Evolutionary conservation across 2,113 vertebrate species (phyloP).

Genomic region (Fulica atra): DNA sequence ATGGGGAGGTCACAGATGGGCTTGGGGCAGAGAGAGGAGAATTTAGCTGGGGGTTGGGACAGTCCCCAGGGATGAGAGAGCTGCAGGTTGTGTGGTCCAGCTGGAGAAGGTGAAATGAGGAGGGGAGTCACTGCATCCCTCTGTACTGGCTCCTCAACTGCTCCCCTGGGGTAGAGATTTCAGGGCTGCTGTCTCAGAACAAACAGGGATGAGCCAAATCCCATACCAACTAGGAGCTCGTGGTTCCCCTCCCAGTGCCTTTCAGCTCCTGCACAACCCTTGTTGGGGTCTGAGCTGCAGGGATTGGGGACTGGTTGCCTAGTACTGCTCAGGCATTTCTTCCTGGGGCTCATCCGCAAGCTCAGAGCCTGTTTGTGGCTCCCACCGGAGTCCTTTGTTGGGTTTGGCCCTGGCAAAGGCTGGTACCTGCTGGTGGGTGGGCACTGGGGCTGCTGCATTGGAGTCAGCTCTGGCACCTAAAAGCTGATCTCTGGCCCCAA

Average conservation of each 20-base stretch:
- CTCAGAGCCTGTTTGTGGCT: not conserved
- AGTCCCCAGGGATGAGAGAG: rapidly evolving
- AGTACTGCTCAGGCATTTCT: not conserved
- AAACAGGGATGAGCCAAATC: not conserved
- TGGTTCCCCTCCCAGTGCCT: not conserved
- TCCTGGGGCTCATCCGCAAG: not conserved
- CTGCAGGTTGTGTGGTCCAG: not conserved
- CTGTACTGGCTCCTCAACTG: not conserved
- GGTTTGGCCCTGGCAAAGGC: rapidly evolving
- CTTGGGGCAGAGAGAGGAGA: not conserved
- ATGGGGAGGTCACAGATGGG: not conserved
- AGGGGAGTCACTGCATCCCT: not conserved
- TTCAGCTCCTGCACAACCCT: not conserved
- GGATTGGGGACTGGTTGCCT: not conserved
- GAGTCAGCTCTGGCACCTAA: not conserved
- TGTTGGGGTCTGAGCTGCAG: rapidly evolving
- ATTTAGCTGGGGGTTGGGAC: not conserved
- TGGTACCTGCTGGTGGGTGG: not conserved
- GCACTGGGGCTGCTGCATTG: not conserved
- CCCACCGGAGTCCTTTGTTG: not conserved
- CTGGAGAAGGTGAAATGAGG: not conserved
- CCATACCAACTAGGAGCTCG: not conserved
- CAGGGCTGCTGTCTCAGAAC: not conserved
- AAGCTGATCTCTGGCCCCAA: not conserved
- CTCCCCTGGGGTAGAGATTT: not conserved